Percentiles rank a stretch among this genome's conserved stretches.
Conservation (phyloP, 1,140 invertebrate genomes). For the Parapsyche elsis region DNA sequence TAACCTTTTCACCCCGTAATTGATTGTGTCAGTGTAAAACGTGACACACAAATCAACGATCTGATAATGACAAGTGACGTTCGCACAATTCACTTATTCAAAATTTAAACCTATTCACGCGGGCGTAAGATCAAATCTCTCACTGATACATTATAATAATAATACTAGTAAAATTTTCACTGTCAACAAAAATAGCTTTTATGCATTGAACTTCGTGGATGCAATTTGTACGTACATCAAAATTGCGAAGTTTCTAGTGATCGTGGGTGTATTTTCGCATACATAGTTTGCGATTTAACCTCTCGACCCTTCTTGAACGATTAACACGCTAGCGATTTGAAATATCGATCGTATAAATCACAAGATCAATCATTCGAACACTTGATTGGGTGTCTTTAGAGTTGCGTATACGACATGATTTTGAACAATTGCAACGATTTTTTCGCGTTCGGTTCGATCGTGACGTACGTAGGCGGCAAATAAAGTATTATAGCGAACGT, state of each 20-base stretch:
- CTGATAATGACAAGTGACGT: neutral
- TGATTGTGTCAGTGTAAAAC: conserved; percentile 13
- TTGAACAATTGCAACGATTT: neutral
- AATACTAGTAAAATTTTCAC: too few species aligned
- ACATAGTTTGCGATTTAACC: neutral
- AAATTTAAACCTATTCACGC: too few species aligned
- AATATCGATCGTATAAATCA: conserved; percentile 11
- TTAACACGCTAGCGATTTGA: neutral
- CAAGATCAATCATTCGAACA: conserved; percentile 13
- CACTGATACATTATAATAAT: too few species aligned
- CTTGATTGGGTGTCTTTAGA: neutral
- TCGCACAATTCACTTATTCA: too few species aligned
- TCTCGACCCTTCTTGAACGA: neutral
- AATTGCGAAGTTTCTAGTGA: too few species aligned
- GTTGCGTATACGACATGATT: neutral
- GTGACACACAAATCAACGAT: conserved; percentile 6
- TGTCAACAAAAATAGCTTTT: too few species aligned
- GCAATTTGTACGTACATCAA: too few species aligned
- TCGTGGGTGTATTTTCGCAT: too few species aligned
- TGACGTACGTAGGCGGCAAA: neutral
- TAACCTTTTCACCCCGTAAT: neutral
- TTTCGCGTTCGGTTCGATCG: neutral
- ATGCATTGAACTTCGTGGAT: too few species aligned
- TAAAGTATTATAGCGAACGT: neutral
- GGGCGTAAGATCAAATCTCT: too few species aligned